These are phyloP conservation scores for Pipistrellus pipistrellus DNA, from an alignment of 2,797 vertebrate genomes.

Conservation along the genomic window DNA sequence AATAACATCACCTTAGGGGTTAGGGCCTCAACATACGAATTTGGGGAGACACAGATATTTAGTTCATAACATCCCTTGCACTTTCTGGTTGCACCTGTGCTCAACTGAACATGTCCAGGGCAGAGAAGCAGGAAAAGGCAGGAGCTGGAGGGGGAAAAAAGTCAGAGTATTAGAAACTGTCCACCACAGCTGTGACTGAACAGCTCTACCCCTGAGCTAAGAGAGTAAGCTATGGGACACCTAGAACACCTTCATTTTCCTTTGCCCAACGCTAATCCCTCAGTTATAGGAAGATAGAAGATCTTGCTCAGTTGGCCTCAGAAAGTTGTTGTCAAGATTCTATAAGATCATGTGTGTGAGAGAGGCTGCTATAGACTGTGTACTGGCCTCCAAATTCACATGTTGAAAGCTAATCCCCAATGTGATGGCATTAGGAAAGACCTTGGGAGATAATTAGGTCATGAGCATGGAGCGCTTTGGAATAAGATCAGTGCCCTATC, in stretches of 20 bases:
- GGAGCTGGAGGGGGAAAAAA: not conserved
- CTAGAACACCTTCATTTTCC: constrained; percentile 17
- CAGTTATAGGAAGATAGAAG: not conserved
- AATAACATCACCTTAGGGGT: not conserved
- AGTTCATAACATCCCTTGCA: not conserved
- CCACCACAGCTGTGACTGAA: not conserved
- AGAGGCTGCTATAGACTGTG: not conserved
- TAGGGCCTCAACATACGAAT: not conserved
- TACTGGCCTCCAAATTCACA: not conserved
- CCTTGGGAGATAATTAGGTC: not conserved
- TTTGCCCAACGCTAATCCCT: constrained; percentile 38
- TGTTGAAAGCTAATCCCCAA: not conserved
- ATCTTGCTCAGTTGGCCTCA: not conserved
- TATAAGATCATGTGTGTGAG: not conserved
- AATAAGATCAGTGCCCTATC: not conserved
- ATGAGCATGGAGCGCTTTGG: not conserved
- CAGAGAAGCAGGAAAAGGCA: constrained; percentile 4
- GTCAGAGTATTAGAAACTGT: not conserved
- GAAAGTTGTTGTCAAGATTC: not conserved
- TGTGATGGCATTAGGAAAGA: not conserved
- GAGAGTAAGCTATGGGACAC: not conserved
- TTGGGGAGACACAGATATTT: not conserved
- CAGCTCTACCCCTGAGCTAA: not conserved
- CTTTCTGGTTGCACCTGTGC: not conserved
- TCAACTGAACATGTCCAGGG: constrained; percentile 15